phyloP scores from a whole-genome alignment of 2,797 vertebrate species.

The Coreius guichenoti region DNA sequence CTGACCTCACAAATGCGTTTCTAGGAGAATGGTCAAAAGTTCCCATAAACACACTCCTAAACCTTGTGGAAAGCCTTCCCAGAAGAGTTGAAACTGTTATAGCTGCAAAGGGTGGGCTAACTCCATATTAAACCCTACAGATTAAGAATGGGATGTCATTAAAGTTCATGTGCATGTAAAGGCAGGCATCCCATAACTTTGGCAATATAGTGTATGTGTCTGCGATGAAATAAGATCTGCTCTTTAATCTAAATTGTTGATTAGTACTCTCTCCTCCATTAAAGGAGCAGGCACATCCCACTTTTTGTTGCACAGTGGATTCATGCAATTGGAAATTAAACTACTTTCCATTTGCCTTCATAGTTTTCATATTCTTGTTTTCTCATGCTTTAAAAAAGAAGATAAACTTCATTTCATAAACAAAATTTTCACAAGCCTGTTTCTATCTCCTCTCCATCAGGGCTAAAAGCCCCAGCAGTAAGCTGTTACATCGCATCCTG shows the following conservation, averaged over 20 bases:
- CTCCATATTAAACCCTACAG: too few relatives aligned
- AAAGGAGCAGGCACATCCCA: not conserved
- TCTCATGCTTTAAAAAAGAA: constrained; percentile 6
- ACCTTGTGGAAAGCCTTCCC: too few relatives aligned
- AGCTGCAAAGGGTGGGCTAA: too few relatives aligned
- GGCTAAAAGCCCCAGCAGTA: constrained; percentile 52
- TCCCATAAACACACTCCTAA: too few relatives aligned
- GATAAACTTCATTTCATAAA: not conserved
- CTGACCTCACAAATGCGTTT: too few relatives aligned
- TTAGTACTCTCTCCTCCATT: constrained; percentile 15
- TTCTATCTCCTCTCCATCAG: constrained; percentile 53
- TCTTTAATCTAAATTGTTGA: not conserved
- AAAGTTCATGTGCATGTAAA: too few relatives aligned
- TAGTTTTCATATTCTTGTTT: constrained; percentile 17
- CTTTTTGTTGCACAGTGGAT: not conserved
- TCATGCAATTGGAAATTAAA: not conserved
- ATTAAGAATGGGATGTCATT: too few relatives aligned
- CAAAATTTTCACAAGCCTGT: constrained; percentile 18
- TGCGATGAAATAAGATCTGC: constrained; percentile 2
- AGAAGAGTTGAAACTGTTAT: too few relatives aligned
- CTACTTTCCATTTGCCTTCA: not conserved
- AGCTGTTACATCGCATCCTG: constrained; percentile 60
- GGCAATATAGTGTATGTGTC: not conserved
- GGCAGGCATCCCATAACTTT: too few relatives aligned
- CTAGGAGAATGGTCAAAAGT: too few relatives aligned